Evolutionary conservation across 2,888 invertebrate genomes (phyloP).

Genomic region (Timandra comae): DNA sequence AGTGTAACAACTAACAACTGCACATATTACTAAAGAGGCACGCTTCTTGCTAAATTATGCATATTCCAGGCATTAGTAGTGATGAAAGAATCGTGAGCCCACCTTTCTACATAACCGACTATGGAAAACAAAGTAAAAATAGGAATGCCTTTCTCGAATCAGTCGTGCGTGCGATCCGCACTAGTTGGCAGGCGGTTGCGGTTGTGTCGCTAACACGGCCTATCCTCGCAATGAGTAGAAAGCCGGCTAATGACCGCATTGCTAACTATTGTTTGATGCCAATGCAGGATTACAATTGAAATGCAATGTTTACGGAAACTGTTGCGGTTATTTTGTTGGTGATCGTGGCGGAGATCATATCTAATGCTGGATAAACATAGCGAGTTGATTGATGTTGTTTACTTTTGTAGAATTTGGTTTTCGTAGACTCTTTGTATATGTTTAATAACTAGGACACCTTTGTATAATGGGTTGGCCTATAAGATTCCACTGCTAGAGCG

Average conservation of each 20-base stretch:
- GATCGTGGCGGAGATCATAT: too few relatives aligned
- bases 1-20: background rate
- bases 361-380: too few relatives aligned
- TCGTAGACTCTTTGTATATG: too few relatives aligned
- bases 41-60: slow-evolving; percentile 13
- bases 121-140: slow-evolving; percentile 33
- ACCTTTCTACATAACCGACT: slow-evolving; percentile 8
- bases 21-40: background rate
- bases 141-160: slow-evolving; percentile 35
- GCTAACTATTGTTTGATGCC: too few relatives aligned
- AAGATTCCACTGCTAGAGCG: too few relatives aligned
- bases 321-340: too few relatives aligned
- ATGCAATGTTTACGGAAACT: too few relatives aligned
- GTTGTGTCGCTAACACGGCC: slow-evolving; percentile 4
- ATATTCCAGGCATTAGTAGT: slow-evolving; percentile 2
- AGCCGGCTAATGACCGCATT: slow-evolving; percentile 2
- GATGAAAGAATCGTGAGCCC: slow-evolving; percentile 7
- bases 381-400: too few relatives aligned
- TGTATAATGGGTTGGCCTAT: too few relatives aligned
- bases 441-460: too few relatives aligned
- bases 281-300: too few relatives aligned
- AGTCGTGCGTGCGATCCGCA: slow-evolving; percentile 52
- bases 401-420: too few relatives aligned
- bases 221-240: slow-evolving; percentile 10
- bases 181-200: slow-evolving; percentile 32